A percentile compares a stretch with the other conserved stretches of the same genome.
Conservation (phyloP, 2,888 invertebrate species). For the Nephrocerus scutellatus region DNA sequence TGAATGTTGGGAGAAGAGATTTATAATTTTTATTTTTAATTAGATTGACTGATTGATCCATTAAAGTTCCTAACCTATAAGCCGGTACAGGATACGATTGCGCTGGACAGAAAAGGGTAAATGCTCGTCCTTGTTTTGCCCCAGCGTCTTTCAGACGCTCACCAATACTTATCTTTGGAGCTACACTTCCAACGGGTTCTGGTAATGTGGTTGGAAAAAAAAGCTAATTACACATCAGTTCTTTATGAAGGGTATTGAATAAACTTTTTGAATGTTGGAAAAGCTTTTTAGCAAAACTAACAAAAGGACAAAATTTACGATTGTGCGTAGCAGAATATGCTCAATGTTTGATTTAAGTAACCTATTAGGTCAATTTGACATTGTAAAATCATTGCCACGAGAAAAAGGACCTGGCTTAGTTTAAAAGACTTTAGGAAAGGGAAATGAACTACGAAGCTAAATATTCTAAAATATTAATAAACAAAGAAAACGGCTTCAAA, state of each 20-base stretch:
- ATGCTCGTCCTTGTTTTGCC: conserved; percentile 48
- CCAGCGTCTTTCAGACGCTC: conserved; percentile 56
- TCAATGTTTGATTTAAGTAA: conserved; percentile 54
- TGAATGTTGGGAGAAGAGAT: conserved; percentile 26
- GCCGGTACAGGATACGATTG: conserved; percentile 68
- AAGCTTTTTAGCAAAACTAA: conserved; percentile 49
- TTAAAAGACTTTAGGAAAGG: background rate
- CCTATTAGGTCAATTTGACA: too few species aligned
- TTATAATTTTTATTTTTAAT: background rate
- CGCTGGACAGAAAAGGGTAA: conserved; percentile 65
- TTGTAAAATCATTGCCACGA: conserved; percentile 33
- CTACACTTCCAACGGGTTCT: conserved; percentile 52
- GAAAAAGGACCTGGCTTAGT: conserved; percentile 1
- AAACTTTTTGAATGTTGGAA: conserved; percentile 13
- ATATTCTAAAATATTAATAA: too few species aligned
- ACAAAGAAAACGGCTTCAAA: too few species aligned
- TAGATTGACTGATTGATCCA: background rate
- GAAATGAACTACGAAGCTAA: background rate
- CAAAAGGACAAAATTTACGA: conserved; percentile 66
- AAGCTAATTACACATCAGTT: too few species aligned
- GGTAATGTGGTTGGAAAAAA: background rate
- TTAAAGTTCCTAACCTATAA: conserved; percentile 61
- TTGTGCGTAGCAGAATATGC: conserved; percentile 68
- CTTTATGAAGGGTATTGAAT: background rate
- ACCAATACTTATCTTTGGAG: conserved; percentile 61